Conservation (phyloP, 2,888 invertebrate species). For the Antitype chi region DNA sequence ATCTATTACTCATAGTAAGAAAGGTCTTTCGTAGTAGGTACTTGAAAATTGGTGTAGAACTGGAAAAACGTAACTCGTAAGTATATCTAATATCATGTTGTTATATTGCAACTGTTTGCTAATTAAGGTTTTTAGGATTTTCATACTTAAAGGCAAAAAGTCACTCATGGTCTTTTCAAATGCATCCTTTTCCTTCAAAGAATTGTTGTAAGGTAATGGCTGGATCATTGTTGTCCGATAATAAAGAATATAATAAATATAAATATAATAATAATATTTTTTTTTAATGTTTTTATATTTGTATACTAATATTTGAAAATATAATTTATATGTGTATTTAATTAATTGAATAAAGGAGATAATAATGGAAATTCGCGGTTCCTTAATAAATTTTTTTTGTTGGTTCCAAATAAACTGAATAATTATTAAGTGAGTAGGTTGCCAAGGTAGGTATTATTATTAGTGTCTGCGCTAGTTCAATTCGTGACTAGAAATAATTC, state of each 20-base stretch:
- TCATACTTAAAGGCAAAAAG: not conserved
- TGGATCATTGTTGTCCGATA: too few species aligned
- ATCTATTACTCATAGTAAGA: not conserved
- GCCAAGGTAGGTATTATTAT: not conserved
- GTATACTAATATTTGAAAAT: too few species aligned
- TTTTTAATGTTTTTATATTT: too few species aligned
- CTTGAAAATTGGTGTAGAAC: not conserved
- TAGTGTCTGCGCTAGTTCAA: conserved; percentile 9
- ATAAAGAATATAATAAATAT: too few species aligned
- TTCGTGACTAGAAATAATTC: conserved; percentile 43
- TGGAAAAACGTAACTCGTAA: too few species aligned
- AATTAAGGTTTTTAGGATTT: too few species aligned
- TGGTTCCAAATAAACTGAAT: not conserved
- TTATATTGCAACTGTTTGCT: not conserved
- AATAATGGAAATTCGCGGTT: not conserved
- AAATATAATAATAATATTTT: too few species aligned
- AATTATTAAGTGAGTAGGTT: not conserved
- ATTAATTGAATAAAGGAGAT: too few species aligned
- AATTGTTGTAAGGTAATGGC: not conserved
- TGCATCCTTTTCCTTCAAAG: not conserved
- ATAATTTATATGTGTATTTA: too few species aligned
- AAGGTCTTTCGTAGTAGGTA: not conserved
- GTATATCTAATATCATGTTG: not conserved
- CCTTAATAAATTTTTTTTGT: not conserved
- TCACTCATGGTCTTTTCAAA: not conserved